Evolutionary conservation across 2,888 invertebrate species (phyloP), one percentile per base, ranked within the genome.

Genomic region (Nebria salina): DNA sequence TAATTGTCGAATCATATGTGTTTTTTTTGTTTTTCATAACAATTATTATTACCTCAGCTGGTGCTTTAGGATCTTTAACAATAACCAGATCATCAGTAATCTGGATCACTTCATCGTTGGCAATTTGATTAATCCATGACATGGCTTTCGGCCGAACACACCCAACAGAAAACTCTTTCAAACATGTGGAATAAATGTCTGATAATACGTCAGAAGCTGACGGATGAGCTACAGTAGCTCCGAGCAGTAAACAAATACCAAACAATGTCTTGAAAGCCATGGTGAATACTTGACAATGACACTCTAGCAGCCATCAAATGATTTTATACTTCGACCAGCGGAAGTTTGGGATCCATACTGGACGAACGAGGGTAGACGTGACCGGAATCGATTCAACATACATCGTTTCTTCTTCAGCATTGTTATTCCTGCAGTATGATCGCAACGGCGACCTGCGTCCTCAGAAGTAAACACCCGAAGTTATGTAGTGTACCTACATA

Each of bases 81-180:
- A 96, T 91, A 13, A 93, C 91, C 81, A 96, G 90, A 86, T 95
- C 93, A n/a, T 95, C 93, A 6, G 95, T 95, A 83, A 96, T 92
- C 82, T 91, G 92, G 84, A 96, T 93, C 86, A 93, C 92, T 81
- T 94, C 93, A 85, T 94, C 91, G 85, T 92, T 91, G 25, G 92
- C 89, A 2, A 93, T 94, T 82, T 91, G 90, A 84, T 93, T 93
- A 85, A 95, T 91, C 93, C 95, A 96, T 84, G 93, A 91, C 86
- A 96, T 88, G 72, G 95, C 92, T 88, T 95, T 95, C 8, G 95
- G 95, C 86, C 94, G 94, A 78, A 94, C 93, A 89, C 96, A 96
- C 85, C 92, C 91, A 83, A 93, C 90, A 68, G 93, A 93, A 85
- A 93, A 92, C 85, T 93, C 92, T 87, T 92, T 92, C 74, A 94